Evolutionary conservation across 2,113 vertebrate genomes (phyloP).

Genomic region (Oryzias woworae): DNA sequence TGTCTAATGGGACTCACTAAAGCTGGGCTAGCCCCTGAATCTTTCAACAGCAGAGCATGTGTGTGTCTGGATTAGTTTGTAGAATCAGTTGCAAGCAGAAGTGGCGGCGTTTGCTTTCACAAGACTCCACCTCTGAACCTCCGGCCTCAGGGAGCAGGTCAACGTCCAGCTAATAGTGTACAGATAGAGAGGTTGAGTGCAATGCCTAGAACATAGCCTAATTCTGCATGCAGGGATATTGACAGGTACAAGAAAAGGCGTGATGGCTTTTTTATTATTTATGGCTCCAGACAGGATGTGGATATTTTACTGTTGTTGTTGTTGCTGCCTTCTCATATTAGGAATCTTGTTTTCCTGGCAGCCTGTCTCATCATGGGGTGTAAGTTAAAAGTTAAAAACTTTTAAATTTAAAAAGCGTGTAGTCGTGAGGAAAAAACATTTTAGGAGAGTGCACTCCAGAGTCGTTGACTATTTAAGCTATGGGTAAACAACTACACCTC

Average conservation of each 20-base stretch:
- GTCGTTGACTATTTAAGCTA: conserved; percentile 35
- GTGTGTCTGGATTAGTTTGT: conserved; percentile 13
- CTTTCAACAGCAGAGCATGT: conserved; percentile 3
- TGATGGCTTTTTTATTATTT: conserved; percentile 78
- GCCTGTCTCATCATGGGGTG: conserved; percentile 38
- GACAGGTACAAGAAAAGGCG: conserved; percentile 66
- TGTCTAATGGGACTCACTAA: conserved; percentile 68
- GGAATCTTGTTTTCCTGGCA: conserved; percentile 72
- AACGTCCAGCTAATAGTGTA: conserved; percentile 62
- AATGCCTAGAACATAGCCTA: conserved; percentile 69
- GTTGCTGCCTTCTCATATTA: conserved; percentile 61
- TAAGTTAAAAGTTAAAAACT: conserved; percentile 50
- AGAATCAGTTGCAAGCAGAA: conserved; percentile 21
- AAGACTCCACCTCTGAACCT: conserved; percentile 60
- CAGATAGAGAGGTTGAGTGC: conserved; percentile 70
- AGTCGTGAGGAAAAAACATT: conserved; percentile 53
- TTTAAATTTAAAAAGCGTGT: conserved; percentile 51
- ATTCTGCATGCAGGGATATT: conserved; percentile 66
- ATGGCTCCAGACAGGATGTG: conserved; percentile 75
- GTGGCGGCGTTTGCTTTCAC: conserved; percentile 56
- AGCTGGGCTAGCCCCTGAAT: conserved; percentile 42
- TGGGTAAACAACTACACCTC: conserved; percentile 48
- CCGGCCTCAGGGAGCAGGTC: conserved; percentile 61
- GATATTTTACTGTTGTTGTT: conserved; percentile 72
- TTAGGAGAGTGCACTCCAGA: conserved; percentile 45